Evolutionary conservation across 2,888 invertebrate genomes (phyloP).

Genomic region (Melanostoma mellinum): DNA sequence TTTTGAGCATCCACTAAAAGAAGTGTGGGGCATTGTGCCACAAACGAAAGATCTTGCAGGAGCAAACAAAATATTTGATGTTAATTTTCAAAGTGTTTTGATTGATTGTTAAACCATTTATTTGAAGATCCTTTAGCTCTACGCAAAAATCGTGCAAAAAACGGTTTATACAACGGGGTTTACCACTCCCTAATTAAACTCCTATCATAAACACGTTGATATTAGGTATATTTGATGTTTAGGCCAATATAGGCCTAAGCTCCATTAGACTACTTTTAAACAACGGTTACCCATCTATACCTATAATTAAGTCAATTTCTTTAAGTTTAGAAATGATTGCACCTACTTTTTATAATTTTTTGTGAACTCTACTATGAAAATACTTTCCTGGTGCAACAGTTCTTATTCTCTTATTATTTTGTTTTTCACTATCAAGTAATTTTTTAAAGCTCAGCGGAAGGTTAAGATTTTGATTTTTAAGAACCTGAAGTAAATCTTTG

Average conservation of each 20-base stretch:
- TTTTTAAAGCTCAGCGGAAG: not conserved
- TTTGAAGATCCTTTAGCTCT: not conserved
- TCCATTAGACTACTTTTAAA: not conserved
- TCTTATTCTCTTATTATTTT: not conserved
- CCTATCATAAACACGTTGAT: not conserved
- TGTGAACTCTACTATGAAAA: not conserved
- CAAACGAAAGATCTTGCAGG: not conserved
- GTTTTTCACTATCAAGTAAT: not conserved
- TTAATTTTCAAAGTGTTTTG: not conserved
- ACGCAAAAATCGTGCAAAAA: not conserved
- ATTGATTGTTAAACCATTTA: not conserved
- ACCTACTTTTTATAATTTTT: not conserved
- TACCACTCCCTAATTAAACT: not conserved
- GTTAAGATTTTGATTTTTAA: not conserved
- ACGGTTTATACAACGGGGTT: not conserved
- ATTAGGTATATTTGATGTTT: not conserved
- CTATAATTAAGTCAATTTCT: not conserved
- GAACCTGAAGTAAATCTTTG: not conserved
- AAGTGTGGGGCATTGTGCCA: not conserved
- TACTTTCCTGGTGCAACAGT: not conserved
- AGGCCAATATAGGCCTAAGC: not conserved
- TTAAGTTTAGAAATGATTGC: not conserved
- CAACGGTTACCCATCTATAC: not conserved
- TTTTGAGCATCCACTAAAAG: not conserved
- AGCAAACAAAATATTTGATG: not conserved